phyloP scores from a whole-genome alignment of 2,113 vertebrate genomes.

The Lepisosteus osseus region DNA sequence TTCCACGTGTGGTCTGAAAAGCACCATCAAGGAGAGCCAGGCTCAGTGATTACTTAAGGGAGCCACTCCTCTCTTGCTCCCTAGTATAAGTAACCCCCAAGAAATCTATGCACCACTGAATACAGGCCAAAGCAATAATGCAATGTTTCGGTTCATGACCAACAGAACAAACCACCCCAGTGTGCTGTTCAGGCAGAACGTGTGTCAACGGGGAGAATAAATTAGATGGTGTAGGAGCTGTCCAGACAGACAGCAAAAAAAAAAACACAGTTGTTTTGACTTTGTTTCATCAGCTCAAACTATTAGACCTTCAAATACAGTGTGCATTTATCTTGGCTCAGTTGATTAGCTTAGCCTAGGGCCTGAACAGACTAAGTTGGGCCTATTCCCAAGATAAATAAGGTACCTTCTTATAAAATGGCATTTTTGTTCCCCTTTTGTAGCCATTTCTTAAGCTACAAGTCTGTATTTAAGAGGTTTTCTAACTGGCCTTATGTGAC shows the following conservation, averaged over 20 bases:
- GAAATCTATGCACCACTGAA: background rate
- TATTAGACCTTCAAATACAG: constrained; percentile 52
- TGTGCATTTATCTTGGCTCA: constrained; percentile 65
- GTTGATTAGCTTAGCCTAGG: constrained; percentile 47
- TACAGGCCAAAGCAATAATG: background rate
- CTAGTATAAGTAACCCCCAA: constrained; percentile 1
- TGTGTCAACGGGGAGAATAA: constrained; percentile 14
- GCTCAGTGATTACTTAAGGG: constrained; percentile 19
- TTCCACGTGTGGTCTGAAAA: background rate
- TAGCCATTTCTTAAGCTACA: background rate
- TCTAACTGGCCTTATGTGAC: background rate
- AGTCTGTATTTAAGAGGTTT: background rate
- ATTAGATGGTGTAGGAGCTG: constrained; percentile 30
- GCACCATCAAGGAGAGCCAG: background rate
- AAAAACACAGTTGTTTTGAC: constrained; percentile 57
- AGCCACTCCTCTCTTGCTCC: constrained; percentile 6
- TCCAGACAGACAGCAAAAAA: constrained; percentile 22
- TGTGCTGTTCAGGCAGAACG: constrained; percentile 3
- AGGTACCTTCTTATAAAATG: background rate
- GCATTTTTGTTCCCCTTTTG: background rate
- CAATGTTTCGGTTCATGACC: constrained; percentile 1
- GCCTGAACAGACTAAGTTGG: constrained; percentile 35
- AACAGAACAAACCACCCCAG: background rate
- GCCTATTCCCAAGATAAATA: constrained; percentile 14
- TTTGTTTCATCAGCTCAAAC: constrained; percentile 51